A percentile compares a stretch with the other conserved stretches of the same genome.
Evolutionary conservation across 2,888 invertebrate species (phyloP).

Genomic region (Apodemia zela): DNA sequence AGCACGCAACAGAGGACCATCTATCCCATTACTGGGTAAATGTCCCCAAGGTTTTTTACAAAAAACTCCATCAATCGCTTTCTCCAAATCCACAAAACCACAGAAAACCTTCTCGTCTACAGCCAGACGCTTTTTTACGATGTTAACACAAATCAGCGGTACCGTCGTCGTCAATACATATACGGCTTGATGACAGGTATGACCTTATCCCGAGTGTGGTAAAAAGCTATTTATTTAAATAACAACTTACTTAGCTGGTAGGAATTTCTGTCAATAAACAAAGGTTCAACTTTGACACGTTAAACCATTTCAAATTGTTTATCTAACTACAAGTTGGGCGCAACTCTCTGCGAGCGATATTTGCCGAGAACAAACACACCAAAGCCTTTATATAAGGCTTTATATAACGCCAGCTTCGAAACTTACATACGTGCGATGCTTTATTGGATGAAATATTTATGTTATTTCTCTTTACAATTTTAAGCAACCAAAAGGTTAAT

Average conservation of each 20-base stretch:
- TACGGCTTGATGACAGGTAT: too few species aligned
- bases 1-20: too few species aligned
- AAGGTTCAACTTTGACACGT: conserved; percentile 14
- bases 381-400: conserved; percentile 7
- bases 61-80: too few species aligned
- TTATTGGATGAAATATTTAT: conserved; percentile 9
- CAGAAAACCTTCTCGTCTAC: too few species aligned
- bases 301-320: conserved; percentile 14
- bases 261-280: conserved; percentile 12
- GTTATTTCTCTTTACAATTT: too few species aligned
- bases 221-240: background rate
- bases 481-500: too few species aligned
- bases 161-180: too few species aligned
- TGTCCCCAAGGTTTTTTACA: too few species aligned
- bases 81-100: too few species aligned
- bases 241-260: background rate
- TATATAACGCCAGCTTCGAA: conserved; percentile 7
- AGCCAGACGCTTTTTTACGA: too few species aligned
- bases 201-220: background rate
- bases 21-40: too few species aligned
- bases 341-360: conserved; percentile 9
- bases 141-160: too few species aligned
- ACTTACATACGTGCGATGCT: conserved; percentile 7
- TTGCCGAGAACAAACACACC: conserved; percentile 10
- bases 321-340: conserved; percentile 12